These are phyloP conservation scores for Cassiopea andromeda DNA, from an alignment of 30 jellyfish, hydroid and myxozoan genomes.

Conservation along the genomic window DNA sequence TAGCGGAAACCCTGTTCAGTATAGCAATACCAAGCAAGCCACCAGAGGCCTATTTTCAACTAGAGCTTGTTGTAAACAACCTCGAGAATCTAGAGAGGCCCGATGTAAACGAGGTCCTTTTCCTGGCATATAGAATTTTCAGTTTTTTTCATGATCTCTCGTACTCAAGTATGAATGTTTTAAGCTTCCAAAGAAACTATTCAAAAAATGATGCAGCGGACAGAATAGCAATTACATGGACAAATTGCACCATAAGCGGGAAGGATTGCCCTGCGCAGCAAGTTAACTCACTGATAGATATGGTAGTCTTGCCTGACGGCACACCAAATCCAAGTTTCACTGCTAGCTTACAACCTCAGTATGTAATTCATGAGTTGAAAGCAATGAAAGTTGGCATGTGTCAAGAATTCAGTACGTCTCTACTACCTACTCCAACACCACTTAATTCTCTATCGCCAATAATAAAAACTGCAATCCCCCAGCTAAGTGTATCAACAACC, in stretches of 20 bases:
- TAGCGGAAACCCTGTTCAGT: conserved; percentile 28
- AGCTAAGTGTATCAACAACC: conserved; percentile 54
- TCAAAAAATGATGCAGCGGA: conserved; percentile 30
- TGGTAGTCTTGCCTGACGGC: conserved; percentile 63
- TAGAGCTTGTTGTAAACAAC: conserved; percentile 66
- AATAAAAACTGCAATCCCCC: conserved; percentile 38
- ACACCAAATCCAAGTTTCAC: conserved; percentile 58
- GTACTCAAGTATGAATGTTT: conserved; percentile 44
- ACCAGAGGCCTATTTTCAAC: conserved; percentile 65
- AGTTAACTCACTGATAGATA: conserved; percentile 53
- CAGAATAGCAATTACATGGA: conserved; percentile 80
- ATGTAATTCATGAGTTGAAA: conserved; percentile 35
- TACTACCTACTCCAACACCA: conserved; percentile 25
- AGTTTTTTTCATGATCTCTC: conserved; percentile 61
- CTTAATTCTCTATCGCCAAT: conserved; percentile 44
- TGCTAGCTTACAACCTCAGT: conserved; percentile 72
- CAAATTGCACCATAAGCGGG: conserved; percentile 80
- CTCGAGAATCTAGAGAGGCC: conserved; percentile 64
- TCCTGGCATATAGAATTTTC: conserved; percentile 64
- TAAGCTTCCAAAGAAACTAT: conserved; percentile 48
- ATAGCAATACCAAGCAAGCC: conserved; percentile 64
- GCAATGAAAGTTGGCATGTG: conserved; percentile 64
- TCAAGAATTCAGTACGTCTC: conserved; percentile 4
- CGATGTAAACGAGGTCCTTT: conserved; percentile 70
- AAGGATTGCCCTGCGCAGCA: conserved; percentile 61